Base-by-base conservation (phyloP, 92 coral and sea anemone genomes). In the Virgularia gustaviana region DNA sequence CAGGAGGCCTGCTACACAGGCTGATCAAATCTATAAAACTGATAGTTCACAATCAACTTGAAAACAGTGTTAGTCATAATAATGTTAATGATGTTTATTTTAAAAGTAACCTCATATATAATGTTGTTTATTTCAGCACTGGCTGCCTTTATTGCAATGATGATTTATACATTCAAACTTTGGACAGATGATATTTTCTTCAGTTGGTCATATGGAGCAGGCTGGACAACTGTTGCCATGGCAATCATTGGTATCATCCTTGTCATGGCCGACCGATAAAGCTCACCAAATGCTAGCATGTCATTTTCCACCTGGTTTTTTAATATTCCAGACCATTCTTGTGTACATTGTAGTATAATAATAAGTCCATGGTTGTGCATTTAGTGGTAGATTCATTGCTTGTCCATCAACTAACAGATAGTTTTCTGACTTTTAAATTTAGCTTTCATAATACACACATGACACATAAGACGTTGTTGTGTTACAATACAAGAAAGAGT, bases 201-300 rank as follows among this genome's bases (percentile, higher is more conserved):
- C 78, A 92, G 98, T 71, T 92, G 98, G 98, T 92, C 98, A 0
- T 92, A 92, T 63, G 98, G 98, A 0, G 94, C 96, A 9, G 98
- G 98, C 13, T 92, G 98, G 98, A 89, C 98, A 0, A 89, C 98
- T 0, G 96, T 92, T 22, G 98, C 98, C 0, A 82, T 92, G 71
- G 90, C 98, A 6, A 63, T 92, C 63, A 92, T 92, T 72, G 98
- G 96, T 38, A 54, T 92, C 57, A 90, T 92, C 10, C 78, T 92
- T 24, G 80, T 92, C 36, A 87, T 89, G 96, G 98, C 98, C 1
- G 98, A 92, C 76, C 96, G 98, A 76, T 92, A 89, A 92, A 68
- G n/a, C n/a, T 11, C 24, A 27, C 1, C 0, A 7, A 57, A 10
- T 27, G 44, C 20, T 25, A 55, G 16, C 4, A n/a, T 19, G 27